Evolutionary conservation across 2,113 vertebrate genomes (phyloP).

Genomic region (Ammodytes dubius): DNA sequence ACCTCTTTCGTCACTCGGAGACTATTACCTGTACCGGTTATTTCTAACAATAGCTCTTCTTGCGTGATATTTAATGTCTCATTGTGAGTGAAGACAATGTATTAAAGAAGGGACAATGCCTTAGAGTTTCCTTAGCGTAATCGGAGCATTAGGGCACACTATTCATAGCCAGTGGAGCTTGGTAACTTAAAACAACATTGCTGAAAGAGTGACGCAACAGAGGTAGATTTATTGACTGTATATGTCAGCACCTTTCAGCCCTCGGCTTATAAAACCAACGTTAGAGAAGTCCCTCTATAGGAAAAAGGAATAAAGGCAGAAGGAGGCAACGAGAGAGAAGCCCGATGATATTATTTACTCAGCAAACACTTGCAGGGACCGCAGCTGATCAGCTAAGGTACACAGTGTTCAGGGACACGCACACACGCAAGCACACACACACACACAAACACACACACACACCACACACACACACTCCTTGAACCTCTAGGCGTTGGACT

Average conservation of each 20-base stretch:
- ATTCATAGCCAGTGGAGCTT: conserved; percentile 31
- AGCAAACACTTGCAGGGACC: conserved; percentile 61
- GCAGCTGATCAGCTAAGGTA: conserved; percentile 57
- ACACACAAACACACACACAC: neutral
- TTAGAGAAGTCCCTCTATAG: conserved; percentile 17
- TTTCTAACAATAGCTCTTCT: conserved; percentile 38
- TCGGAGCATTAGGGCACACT: conserved; percentile 38
- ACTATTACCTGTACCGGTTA: conserved; percentile 51
- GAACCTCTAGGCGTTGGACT: conserved; percentile 40
- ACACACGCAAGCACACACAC: neutral
- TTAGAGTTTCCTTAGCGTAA: conserved; percentile 46
- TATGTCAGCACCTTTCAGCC: conserved; percentile 20
- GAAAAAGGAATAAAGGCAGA: conserved; percentile 2
- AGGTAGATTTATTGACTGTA: conserved; percentile 20
- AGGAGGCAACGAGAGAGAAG: conserved; percentile 1
- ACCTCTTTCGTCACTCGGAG: conserved; percentile 18
- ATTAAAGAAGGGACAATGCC: conserved; percentile 36
- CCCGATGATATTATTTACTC: conserved; percentile 64
- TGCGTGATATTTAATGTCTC: conserved; percentile 33
- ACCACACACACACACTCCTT: neutral
- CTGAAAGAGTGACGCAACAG: conserved; percentile 23
- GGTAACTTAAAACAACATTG: conserved; percentile 43
- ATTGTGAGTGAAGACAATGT: conserved; percentile 46
- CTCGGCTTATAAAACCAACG: conserved; percentile 21
- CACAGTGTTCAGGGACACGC: conserved; percentile 54